Conservation (phyloP, 2,888 invertebrate species). For the Nezara viridula region DNA sequence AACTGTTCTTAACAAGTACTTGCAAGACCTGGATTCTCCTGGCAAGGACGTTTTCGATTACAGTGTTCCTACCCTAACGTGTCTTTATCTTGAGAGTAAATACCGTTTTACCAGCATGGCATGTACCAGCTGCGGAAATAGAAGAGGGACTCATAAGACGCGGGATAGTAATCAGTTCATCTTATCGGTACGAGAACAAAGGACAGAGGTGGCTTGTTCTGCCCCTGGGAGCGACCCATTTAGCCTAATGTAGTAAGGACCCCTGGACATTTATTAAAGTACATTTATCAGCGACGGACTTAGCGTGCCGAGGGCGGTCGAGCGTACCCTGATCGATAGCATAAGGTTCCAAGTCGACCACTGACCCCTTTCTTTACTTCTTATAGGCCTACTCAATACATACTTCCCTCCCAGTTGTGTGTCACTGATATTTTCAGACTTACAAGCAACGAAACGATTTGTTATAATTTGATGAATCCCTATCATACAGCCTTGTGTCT, state of each 20-base stretch:
- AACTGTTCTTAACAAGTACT: constrained; percentile 4
- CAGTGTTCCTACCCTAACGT: background rate
- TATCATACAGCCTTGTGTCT: too few relatives aligned
- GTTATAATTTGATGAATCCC: too few relatives aligned
- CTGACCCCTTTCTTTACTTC: constrained; percentile 33
- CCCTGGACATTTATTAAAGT: constrained; percentile 17
- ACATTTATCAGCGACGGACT: constrained; percentile 1
- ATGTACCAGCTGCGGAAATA: background rate
- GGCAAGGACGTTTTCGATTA: constrained; percentile 7
- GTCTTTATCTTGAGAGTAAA: background rate
- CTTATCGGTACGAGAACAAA: constrained; percentile 4
- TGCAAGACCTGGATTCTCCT: background rate
- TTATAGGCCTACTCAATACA: constrained; percentile 1
- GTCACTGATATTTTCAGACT: background rate
- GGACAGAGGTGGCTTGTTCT: constrained; percentile 7
- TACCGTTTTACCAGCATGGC: background rate
- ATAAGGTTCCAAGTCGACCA: constrained; percentile 1
- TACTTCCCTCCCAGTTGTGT: background rate
- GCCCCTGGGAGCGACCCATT: background rate
- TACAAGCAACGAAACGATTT: background rate
- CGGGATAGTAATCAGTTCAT: background rate
- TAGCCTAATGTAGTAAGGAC: background rate
- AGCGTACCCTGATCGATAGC: constrained; percentile 30
- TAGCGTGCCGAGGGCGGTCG: constrained; percentile 5
- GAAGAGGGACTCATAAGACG: constrained; percentile 16